phyloP scores from a whole-genome alignment of 2,113 vertebrate genomes.

The Cryptomyrus ogoouensis region DNA sequence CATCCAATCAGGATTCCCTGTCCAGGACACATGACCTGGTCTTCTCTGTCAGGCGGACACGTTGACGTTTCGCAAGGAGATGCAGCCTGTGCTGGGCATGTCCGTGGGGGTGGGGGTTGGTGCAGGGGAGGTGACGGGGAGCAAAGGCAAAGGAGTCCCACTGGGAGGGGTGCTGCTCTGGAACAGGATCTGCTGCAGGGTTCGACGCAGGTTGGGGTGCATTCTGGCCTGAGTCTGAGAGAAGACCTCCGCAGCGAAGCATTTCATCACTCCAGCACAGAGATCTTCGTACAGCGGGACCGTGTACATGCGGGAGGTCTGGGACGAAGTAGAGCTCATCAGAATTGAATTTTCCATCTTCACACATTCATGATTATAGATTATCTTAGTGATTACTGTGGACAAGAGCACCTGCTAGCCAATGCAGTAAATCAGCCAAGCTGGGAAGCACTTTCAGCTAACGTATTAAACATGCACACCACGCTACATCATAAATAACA shows the following conservation, averaged over 20 bases:
- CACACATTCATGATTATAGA: neutral
- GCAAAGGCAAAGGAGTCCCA: conserved; percentile 17
- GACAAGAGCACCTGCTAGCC: neutral
- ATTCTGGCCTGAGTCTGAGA: conserved; percentile 86
- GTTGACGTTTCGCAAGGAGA: conserved; percentile 84
- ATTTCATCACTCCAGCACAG: conserved; percentile 82
- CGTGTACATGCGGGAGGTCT: conserved; percentile 98
- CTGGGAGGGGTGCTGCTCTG: conserved; percentile 47
- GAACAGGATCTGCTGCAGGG: conserved; percentile 87
- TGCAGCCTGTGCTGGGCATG: conserved; percentile 56
- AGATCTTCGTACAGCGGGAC: conserved; percentile 94
- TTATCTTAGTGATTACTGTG: neutral
- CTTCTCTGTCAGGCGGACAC: conserved; percentile 71
- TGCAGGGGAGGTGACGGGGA: conserved; percentile 30
- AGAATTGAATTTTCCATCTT: neutral
- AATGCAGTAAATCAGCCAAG: neutral
- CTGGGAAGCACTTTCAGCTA: neutral
- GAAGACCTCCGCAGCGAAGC: conserved; percentile 87
- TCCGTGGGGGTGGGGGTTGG: conserved; percentile 56
- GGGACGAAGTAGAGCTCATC: neutral
- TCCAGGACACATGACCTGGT: conserved; percentile 2
- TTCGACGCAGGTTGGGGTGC: conserved; percentile 85
- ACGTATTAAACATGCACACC: neutral
- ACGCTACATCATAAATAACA: neutral
- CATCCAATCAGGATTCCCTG: conserved; percentile 11